Percentiles rank a stretch among this genome's conserved stretches.
Evolutionary conservation across 2,888 invertebrate genomes (phyloP).

Genomic region (Geotrupes spiniger): DNA sequence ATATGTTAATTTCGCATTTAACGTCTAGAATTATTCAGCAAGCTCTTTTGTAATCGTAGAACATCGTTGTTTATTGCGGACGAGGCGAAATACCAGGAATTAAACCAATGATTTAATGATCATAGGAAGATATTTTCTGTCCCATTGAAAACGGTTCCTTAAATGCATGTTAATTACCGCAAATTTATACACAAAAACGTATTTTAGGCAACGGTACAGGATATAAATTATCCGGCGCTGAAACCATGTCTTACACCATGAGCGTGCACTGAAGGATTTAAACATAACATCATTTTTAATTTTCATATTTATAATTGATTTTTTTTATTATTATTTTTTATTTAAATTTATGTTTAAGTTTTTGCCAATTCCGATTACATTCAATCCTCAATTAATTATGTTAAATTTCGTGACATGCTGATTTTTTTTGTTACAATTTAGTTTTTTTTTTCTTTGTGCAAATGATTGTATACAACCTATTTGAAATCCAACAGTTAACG

Average conservation of each 20-base stretch:
- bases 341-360: too few relatives aligned
- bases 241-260: neutral
- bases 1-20: constrained; percentile 34
- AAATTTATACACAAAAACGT: neutral
- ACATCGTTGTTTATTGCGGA: constrained; percentile 20
- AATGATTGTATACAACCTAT: too few relatives aligned
- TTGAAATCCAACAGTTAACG: too few relatives aligned
- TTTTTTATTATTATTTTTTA: too few relatives aligned
- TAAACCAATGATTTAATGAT: constrained; percentile 22
- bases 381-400: too few relatives aligned
- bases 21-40: constrained; percentile 33
- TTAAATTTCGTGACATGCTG: too few relatives aligned
- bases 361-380: too few relatives aligned
- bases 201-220: neutral
- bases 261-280: too few relatives aligned
- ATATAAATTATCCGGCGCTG: neutral
- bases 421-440: too few relatives aligned
- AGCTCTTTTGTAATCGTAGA: constrained; percentile 21
- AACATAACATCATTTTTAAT: too few relatives aligned
- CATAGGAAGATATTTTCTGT: neutral
- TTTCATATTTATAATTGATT: too few relatives aligned
- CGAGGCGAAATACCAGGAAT: constrained; percentile 20
- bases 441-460: too few relatives aligned
- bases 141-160: neutral
- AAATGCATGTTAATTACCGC: constrained; percentile 3